Conservation (phyloP, 1,140 invertebrate species). For the Brachionus koreanus region DNA sequence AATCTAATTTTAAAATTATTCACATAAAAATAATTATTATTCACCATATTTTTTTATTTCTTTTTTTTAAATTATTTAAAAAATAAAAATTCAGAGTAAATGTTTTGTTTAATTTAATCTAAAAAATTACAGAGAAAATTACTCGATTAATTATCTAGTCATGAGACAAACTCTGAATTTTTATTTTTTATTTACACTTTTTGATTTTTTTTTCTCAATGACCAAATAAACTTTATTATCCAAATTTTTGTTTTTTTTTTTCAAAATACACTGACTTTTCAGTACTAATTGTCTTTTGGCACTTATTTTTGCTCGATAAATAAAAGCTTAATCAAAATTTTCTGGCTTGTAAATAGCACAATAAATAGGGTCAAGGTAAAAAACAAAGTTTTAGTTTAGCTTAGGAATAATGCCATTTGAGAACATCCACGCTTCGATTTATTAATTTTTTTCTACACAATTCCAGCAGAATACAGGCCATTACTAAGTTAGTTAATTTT, state of each 20-base stretch:
- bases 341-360: neutral
- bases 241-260: neutral
- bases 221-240: neutral
- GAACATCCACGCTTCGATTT: neutral
- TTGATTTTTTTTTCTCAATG: neutral
- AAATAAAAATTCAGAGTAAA: slow-evolving; percentile 32
- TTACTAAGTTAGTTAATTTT: neutral
- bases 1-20: neutral
- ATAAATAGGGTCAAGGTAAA: neutral
- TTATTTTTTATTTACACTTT: neutral
- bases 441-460: neutral
- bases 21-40: neutral
- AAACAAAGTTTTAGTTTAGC: neutral
- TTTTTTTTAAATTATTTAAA: neutral
- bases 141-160: neutral
- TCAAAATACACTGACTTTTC: neutral
- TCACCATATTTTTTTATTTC: neutral
- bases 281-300: neutral
- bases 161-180: neutral
- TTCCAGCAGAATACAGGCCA: neutral
- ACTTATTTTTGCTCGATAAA: neutral
- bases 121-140: neutral
- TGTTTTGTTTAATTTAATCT: neutral
- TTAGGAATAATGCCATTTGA: no score
- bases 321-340: neutral